Evolutionary conservation across 2,113 vertebrate species (phyloP).

Genomic region (Brienomyrus longianalis): DNA sequence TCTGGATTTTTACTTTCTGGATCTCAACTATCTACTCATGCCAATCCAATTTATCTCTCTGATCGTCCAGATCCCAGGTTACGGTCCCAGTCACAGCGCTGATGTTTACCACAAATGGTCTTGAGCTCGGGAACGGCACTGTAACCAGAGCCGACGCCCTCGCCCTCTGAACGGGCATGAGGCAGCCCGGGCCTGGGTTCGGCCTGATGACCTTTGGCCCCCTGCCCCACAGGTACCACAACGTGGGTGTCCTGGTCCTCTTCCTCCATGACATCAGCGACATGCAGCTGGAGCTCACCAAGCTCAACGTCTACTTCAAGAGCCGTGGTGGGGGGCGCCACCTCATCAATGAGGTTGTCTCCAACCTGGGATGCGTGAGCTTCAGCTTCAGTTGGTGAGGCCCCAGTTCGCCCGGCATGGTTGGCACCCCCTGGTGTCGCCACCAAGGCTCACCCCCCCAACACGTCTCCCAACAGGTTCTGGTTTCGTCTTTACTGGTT

Average conservation of each 20-base stretch:
- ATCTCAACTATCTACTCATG: neutral
- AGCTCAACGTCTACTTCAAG: conserved; percentile 93
- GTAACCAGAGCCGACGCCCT: neutral
- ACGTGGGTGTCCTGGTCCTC: conserved; percentile 83
- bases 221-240: conserved; percentile 76
- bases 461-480: conserved; percentile 68
- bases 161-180: neutral
- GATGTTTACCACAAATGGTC: neutral
- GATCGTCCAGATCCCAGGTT: neutral
- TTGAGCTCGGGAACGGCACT: neutral
- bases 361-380: conserved; percentile 75
- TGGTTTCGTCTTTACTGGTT: conserved; percentile 99
- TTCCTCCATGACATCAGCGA: conserved; percentile 90
- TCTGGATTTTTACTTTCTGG: neutral
- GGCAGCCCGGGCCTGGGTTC: neutral
- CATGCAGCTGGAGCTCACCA: conserved; percentile 90
- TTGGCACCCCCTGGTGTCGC: neutral
- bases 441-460: too few species aligned
- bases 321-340: conserved; percentile 66
- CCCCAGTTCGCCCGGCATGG: neutral
- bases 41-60: neutral
- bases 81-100: too few species aligned
- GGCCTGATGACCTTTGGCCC: neutral
- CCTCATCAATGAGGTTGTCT: conserved; percentile 71
- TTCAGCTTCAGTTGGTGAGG: conserved; percentile 85